Percentiles rank a stretch among this genome's conserved stretches.
Conservation (phyloP, 2,888 invertebrate species). For the Notocelia uddmanniana region DNA sequence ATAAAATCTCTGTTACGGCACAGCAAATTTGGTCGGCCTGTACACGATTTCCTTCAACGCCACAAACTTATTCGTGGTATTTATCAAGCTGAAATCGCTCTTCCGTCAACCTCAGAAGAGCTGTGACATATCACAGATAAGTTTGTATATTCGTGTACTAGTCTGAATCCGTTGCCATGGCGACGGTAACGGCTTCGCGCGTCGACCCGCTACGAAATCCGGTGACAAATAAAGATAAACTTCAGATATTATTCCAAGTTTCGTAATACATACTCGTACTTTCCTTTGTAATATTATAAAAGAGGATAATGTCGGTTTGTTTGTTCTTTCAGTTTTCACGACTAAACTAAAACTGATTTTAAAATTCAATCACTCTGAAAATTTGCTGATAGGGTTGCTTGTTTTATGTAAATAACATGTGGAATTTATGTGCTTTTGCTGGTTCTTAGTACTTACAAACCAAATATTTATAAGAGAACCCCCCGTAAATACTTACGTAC, state of each 20-base stretch:
- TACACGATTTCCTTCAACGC: conserved; percentile 15
- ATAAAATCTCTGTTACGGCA: conserved; percentile 12
- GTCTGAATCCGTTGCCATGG: conserved; percentile 40
- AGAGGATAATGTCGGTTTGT: conserved; percentile 10
- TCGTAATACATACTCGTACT: conserved; percentile 32
- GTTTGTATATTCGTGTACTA: conserved; percentile 52
- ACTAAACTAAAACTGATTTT: neutral
- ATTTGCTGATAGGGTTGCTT: neutral
- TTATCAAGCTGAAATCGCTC: conserved; percentile 4
- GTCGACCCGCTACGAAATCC: conserved; percentile 27
- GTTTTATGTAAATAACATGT: conserved; percentile 9
- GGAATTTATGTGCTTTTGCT: neutral
- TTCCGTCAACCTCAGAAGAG: conserved; percentile 17
- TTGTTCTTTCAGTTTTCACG: conserved; percentile 9
- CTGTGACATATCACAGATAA: conserved; percentile 53
- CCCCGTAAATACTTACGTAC: neutral
- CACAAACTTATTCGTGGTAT: neutral
- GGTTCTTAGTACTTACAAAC: neutral
- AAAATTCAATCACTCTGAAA: conserved; percentile 1
- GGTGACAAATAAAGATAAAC: conserved; percentile 32
- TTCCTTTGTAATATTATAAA: conserved; percentile 19
- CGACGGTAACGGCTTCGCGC: conserved; percentile 35
- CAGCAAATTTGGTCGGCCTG: conserved; percentile 23
- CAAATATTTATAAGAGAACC: neutral
- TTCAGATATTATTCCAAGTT: conserved; percentile 33